Conservation (phyloP, 2,113 vertebrate species). For the Tragulus kanchil region DNA sequence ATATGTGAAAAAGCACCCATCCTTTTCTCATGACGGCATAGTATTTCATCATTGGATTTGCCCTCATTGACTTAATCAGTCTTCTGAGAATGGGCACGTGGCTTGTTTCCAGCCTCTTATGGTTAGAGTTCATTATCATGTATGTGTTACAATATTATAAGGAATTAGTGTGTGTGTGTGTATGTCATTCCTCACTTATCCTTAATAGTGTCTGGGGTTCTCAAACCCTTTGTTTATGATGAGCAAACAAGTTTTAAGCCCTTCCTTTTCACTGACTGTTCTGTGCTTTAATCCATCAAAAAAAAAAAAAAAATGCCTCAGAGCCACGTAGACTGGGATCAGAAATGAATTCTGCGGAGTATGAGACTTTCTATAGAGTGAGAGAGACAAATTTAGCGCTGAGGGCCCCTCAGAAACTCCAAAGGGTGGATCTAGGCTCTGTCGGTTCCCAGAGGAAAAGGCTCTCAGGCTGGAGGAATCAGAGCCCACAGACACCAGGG, state of each 20-base stretch:
- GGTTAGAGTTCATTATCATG: neutral
- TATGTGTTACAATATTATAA: neutral
- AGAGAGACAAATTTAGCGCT: neutral
- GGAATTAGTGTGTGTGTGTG: neutral
- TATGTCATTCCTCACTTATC: neutral
- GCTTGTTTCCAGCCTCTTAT: neutral
- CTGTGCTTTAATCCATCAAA: neutral
- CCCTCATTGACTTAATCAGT: neutral
- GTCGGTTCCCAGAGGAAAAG: neutral
- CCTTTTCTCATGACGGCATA: neutral
- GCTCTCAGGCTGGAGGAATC: neutral
- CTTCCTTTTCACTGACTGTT: neutral
- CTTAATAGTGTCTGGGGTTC: neutral
- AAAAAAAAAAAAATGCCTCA: neutral
- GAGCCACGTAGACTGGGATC: too few relatives aligned
- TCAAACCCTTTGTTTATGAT: neutral
- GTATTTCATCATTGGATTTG: neutral
- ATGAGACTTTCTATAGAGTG: neutral
- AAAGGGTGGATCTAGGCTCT: neutral
- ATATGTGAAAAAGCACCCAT: accelerated
- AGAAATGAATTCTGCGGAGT: accelerated
- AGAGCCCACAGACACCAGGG: neutral
- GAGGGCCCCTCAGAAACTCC: accelerated
- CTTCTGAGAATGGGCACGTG: too few relatives aligned
- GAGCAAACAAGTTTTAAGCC: neutral